These are phyloP conservation scores for Coccyzus lansbergi DNA, from an alignment of 2,797 vertebrate species.

Conservation along the genomic window DNA sequence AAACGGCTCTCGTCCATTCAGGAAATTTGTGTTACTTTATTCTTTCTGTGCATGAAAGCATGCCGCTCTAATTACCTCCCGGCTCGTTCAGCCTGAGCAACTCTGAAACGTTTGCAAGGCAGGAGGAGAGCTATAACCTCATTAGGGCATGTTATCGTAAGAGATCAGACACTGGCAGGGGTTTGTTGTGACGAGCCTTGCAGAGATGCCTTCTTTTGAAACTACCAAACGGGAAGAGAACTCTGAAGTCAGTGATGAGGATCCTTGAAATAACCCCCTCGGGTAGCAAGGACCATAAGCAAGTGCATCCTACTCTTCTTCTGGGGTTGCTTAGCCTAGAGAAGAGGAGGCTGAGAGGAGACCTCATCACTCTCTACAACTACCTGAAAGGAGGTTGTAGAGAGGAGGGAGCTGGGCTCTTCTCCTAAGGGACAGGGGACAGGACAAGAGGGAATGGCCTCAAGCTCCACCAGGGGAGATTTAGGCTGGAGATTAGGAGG, in stretches of 20 bases:
- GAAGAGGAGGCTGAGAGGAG: too few relatives aligned
- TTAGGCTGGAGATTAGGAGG: too few relatives aligned
- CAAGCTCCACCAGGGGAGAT: too few relatives aligned
- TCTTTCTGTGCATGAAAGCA: slow-evolving; percentile 52
- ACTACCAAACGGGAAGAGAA: slow-evolving; percentile 35
- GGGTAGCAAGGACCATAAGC: background rate
- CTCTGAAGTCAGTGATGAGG: background rate
- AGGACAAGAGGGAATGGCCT: too few relatives aligned
- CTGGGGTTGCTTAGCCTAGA: too few relatives aligned
- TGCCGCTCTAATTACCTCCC: slow-evolving; percentile 44
- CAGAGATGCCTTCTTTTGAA: slow-evolving; percentile 58
- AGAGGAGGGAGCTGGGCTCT: too few relatives aligned
- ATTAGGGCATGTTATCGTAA: slow-evolving; percentile 53
- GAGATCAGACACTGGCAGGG: slow-evolving; percentile 52
- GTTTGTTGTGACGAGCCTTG: slow-evolving; percentile 1
- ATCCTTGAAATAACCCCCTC: background rate
- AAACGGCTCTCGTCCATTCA: slow-evolving; percentile 56
- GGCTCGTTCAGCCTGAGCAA: background rate
- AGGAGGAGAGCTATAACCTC: slow-evolving; percentile 56
- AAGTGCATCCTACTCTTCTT: background rate
- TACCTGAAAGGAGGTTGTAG: too few relatives aligned
- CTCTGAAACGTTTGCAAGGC: background rate
- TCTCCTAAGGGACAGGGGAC: too few relatives aligned
- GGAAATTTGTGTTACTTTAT: slow-evolving; percentile 57
- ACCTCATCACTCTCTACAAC: too few relatives aligned